Conservation (phyloP, 2,888 invertebrate genomes). For the Criorhina ranunculi region DNA sequence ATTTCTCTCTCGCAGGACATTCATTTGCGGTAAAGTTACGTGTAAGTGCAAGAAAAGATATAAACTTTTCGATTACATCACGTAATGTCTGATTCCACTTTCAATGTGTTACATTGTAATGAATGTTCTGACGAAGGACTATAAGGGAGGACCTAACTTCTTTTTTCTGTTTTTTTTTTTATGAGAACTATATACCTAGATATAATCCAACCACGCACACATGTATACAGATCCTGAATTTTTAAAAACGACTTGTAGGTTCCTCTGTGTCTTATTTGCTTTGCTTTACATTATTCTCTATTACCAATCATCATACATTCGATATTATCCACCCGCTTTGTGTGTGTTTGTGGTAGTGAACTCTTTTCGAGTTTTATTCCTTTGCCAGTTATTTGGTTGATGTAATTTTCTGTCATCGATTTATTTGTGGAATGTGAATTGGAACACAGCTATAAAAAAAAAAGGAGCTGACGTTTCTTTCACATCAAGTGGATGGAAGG, state of each 20-base stretch:
- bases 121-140: background rate
- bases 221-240: background rate
- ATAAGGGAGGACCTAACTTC: background rate
- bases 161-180: constrained; percentile 4
- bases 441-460: constrained; percentile 13
- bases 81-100: constrained; percentile 2
- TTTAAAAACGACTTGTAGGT: background rate
- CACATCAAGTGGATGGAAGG: background rate
- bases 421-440: constrained; percentile 12
- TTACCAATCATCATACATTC: constrained; percentile 38
- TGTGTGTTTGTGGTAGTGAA: background rate
- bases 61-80: constrained; percentile 31
- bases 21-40: constrained; percentile 19
- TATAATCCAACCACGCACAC: background rate
- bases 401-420: constrained; percentile 8
- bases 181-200: background rate
- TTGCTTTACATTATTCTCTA: constrained; percentile 11
- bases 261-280: background rate
- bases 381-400: background rate
- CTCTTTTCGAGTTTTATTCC: background rate
- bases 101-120: constrained; percentile 10
- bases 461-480: background rate
- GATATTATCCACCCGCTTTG: background rate
- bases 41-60: constrained; percentile 10
- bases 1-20: constrained; percentile 6